Evolutionary conservation across 1,140 invertebrate genomes (phyloP).

Genomic region (Linepithema humile): DNA sequence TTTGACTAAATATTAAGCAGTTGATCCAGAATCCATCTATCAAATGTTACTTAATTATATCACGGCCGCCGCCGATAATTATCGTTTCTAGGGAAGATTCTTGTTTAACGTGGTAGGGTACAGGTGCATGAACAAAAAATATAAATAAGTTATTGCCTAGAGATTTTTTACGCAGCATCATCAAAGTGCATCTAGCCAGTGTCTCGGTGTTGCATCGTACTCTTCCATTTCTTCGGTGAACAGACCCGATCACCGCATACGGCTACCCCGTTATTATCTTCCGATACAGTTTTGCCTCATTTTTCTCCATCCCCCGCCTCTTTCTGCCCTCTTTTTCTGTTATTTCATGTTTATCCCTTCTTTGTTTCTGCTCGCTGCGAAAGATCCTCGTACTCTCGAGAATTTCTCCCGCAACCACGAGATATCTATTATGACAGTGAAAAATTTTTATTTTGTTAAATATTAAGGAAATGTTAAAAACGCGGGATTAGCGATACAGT

Average conservation of each 20-base stretch:
- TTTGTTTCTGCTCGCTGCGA: slow-evolving; percentile 49
- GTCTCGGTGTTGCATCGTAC: slow-evolving; percentile 52
- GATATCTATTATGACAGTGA: neutral
- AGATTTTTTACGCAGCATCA: slow-evolving; percentile 35
- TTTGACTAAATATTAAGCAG: slow-evolving; percentile 11
- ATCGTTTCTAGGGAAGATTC: slow-evolving; percentile 51
- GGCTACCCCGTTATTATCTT: slow-evolving; percentile 77
- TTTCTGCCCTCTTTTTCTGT: slow-evolving; percentile 66
- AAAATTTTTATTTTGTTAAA: neutral
- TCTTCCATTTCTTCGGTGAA: slow-evolving; percentile 68
- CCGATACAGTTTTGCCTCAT: slow-evolving; percentile 75
- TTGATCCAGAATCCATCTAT: slow-evolving; percentile 24
- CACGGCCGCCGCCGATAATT: slow-evolving; percentile 27
- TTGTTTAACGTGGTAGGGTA: neutral
- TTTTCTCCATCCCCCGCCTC: slow-evolving; percentile 68
- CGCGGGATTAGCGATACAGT: neutral
- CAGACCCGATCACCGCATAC: slow-evolving; percentile 65
- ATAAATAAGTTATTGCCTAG: slow-evolving; percentile 39
- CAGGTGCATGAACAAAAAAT: neutral
- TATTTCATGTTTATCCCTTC: slow-evolving; percentile 68
- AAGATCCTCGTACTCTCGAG: neutral
- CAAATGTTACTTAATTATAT: slow-evolving; percentile 52
- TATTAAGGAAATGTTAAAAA: neutral
- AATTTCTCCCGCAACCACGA: neutral
- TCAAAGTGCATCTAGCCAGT: slow-evolving; percentile 58